Base-by-base conservation (phyloP, 2,888 invertebrate genomes). In the Augochlorella aurata region DNA sequence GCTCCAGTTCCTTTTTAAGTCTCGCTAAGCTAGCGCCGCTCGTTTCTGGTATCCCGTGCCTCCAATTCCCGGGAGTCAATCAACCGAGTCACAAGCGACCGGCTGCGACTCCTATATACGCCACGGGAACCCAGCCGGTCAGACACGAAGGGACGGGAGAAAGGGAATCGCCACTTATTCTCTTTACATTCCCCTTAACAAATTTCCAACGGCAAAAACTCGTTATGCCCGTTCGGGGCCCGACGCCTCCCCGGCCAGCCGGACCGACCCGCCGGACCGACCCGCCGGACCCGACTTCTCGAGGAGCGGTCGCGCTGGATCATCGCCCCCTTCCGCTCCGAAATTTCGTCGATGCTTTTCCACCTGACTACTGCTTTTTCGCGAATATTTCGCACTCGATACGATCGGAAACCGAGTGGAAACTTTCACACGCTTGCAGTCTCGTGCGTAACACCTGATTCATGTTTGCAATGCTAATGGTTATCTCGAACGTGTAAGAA, bases 121-220 rank as follows among this genome's bases (percentile, higher is more conserved):
- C 63, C 73, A 58, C 70, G 49, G 77, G 82, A 77, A 77, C 77
- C 44, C 82, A 79, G 78, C 77, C 77, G 75, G 63, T 73, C 70
- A 49, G 65, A 76, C 83, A 74, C 79, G 81, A 80, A 85, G 66
- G 79, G 73, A 80, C 73, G 72, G 79, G 82, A 81, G 87, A 87
- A 73, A 81, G 82, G 78, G 85, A 84, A 81, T 78, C 73, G 78
- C 52, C 79, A 74, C 77, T 84, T 85, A 85, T 89, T 90, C 84
- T 88, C 84, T 89, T 89, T 85, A 87, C 87, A 88, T 88, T 87
- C 90, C 89, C 82, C 86, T 87, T 88, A 89, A 90, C 90, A 90
- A 90, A 91, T 90, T 90, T 90, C 85, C 85, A 79, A 77, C 77
- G 79, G 79, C 82, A 85, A 90, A 89, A 90, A 89, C 83, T 88